Evolutionary conservation across 2,797 vertebrate genomes (phyloP), one percentile per base, ranked within the genome.

Genomic region (Lithobates sylvaticus): DNA sequence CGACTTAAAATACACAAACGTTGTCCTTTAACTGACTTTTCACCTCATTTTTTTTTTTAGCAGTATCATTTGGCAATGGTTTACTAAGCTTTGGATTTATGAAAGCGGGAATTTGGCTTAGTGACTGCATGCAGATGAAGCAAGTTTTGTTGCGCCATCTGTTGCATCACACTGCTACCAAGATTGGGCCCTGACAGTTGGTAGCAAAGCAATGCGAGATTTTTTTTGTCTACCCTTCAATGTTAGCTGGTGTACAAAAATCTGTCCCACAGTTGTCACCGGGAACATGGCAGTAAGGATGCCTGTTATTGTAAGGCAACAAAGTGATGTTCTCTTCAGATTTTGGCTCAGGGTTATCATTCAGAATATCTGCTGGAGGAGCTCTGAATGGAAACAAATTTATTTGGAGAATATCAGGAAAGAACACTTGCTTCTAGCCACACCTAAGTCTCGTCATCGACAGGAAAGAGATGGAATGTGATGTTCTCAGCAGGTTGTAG

Each of bases 91-190:
- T 16, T 27, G 4, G 34, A 39, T 39, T 23, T 42, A 42, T 42
- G 39, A 42, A 44, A 21, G 39, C n/a, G 9, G 23, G 9, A 71
- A 12, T 73, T 21, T 65, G 61, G 61, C 61, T 23, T 23, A 12
- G 61, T 26, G 61, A n/a, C 70, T 72, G 34, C 36, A 72, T 44
- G 70, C 70, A 72, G 34, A 73, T 73, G 71, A 26, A 72, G 18
- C 16, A 39, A 39, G 10, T 44, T 26, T 73, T 44, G 71, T 73
- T 42, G 10, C 12, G 10, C 71, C 71, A 73, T 73, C 71, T 73
- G 71, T 39, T 44, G 21, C 13, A 44, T 73, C 44, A 42, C 23
- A 47, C 36, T 18, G 23, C 39, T 42, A 73, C 39, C 4, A 10
- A 13, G 39, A n/a, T 73, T n/a, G 39, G 39, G 10, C 39, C 36